phyloP scores from a whole-genome alignment of 2,888 invertebrate genomes.

The Phrixothrix hirtus region DNA sequence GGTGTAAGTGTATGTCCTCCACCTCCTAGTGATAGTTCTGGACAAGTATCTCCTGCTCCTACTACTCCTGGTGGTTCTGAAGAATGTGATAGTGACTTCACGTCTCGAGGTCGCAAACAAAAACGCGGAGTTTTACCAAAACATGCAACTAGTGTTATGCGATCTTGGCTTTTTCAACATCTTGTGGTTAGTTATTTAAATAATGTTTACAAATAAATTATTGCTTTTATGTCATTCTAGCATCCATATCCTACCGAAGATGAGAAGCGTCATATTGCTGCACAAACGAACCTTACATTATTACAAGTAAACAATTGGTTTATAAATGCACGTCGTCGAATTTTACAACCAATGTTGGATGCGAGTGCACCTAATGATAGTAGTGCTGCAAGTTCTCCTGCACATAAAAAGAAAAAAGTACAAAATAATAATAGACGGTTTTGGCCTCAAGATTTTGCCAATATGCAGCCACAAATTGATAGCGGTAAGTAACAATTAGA shows the following conservation, averaged over 20 bases:
- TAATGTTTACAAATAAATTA: too few relatives aligned
- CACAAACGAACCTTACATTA: slow-evolving; percentile 84
- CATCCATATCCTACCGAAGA: slow-evolving; percentile 96
- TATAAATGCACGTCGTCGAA: slow-evolving; percentile 89
- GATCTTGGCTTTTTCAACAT: slow-evolving; percentile 96
- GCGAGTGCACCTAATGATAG: slow-evolving; percentile 58
- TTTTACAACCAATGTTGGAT: slow-evolving; percentile 91
- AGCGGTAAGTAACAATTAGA: slow-evolving; percentile 63
- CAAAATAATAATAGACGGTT: slow-evolving; percentile 68
- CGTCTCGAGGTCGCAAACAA: slow-evolving; percentile 62
- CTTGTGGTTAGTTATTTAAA: slow-evolving; percentile 77
- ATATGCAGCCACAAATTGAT: slow-evolving; percentile 63
- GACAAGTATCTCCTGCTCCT: slow-evolving; percentile 64
- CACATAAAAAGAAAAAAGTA: slow-evolving; percentile 62
- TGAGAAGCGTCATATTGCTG: slow-evolving; percentile 87
- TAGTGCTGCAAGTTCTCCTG: slow-evolving; percentile 40
- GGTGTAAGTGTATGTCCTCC: slow-evolving; percentile 71
- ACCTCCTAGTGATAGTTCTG: slow-evolving; percentile 60
- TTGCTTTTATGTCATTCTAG: slow-evolving; percentile 67
- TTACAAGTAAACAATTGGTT: slow-evolving; percentile 93
- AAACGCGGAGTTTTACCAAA: slow-evolving; percentile 92
- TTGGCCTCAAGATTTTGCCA: slow-evolving; percentile 73
- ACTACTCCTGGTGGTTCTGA: slow-evolving; percentile 64
- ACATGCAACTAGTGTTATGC: slow-evolving; percentile 94
- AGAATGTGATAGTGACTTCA: slow-evolving; percentile 60